Evolutionary conservation across 2,888 invertebrate genomes (phyloP), one percentile per base, ranked within the genome.

Genomic region (Lepidocyrtoides sp.): DNA sequence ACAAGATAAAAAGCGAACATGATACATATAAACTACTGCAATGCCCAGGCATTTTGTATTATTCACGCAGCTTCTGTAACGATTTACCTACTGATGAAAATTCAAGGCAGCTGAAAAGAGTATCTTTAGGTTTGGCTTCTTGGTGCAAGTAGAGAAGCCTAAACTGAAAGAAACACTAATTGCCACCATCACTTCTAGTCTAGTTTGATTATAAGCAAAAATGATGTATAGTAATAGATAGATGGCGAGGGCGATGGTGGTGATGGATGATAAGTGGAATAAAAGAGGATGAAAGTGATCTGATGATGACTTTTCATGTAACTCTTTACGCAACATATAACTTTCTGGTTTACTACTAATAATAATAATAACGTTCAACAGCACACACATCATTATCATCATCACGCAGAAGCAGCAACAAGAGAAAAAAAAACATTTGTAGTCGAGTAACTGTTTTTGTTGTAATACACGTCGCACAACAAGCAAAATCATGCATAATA

Each of bases 201-300:
- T n/a, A 17, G 32, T 54, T 84, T 85, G 85, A 85, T 85, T 85
- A 26, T 26, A 51, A 77, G 41, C n/a, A 57, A 75, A 36, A 41
- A 75, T 75, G 54, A 84, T 85, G 48, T 2, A 41, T n/a, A n/a
- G n/a, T n/a, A n/a, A n/a, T n/a, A n/a, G n/a, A n/a, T n/a, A n/a
- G n/a, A n/a, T n/a, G n/a, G n/a, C n/a, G n/a, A n/a, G n/a, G n/a
- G n/a, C n/a, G n/a, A n/a, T n/a, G 60, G 66, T 57, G 51, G 10
- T 29, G 48, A 84, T n/a, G 17, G 83, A 84, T 48, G 51, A 69
- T 44, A 75, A 85, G 26, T 32, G 12, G 60, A 54, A 48, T 69
- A 51, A 69, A 66, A 54, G 87, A 92, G 89, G 90, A 92, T 91
- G 92, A 92, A 92, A 92, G 92, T 92, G 92, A 92, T 89, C 92